Percentiles rank a stretch among this genome's conserved stretches.
These are phyloP conservation scores for Agapornis roseicollis DNA, from an alignment of 2,113 vertebrate species.

Conservation along the genomic window DNA sequence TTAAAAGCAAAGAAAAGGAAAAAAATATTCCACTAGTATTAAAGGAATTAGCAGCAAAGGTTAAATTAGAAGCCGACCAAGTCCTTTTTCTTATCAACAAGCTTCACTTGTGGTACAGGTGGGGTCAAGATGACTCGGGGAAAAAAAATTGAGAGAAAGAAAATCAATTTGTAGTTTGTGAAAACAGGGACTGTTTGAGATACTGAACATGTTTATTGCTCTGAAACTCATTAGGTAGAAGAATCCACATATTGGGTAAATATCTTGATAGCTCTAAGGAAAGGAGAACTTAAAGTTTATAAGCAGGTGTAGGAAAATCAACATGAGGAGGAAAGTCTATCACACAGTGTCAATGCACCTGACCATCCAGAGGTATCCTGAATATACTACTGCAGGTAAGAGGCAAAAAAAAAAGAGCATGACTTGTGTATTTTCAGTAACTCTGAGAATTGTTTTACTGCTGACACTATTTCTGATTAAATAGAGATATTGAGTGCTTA, in stretches of 20 bases:
- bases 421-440: not conserved
- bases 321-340: not conserved
- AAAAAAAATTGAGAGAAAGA: not conserved
- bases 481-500: not conserved
- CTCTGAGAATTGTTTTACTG: not conserved
- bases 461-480: not conserved
- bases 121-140: not conserved
- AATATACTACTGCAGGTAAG: rapidly evolving
- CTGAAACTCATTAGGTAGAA: not conserved
- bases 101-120: not conserved
- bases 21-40: not conserved
- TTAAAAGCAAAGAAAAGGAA: rapidly evolving
- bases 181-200: not conserved
- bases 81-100: not conserved
- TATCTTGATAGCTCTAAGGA: not conserved
- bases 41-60: not conserved
- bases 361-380: rapidly evolving
- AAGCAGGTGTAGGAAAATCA: not conserved
- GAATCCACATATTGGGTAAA: not conserved
- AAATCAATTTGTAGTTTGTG: not conserved
- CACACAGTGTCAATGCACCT: rapidly evolving
- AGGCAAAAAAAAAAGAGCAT: rapidly evolving
- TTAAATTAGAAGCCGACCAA: not conserved
- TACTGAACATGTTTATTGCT: not conserved
- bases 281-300: not conserved